phyloP scores from a whole-genome alignment of 2,113 vertebrate genomes.

The Paraplagusia blochii region DNA sequence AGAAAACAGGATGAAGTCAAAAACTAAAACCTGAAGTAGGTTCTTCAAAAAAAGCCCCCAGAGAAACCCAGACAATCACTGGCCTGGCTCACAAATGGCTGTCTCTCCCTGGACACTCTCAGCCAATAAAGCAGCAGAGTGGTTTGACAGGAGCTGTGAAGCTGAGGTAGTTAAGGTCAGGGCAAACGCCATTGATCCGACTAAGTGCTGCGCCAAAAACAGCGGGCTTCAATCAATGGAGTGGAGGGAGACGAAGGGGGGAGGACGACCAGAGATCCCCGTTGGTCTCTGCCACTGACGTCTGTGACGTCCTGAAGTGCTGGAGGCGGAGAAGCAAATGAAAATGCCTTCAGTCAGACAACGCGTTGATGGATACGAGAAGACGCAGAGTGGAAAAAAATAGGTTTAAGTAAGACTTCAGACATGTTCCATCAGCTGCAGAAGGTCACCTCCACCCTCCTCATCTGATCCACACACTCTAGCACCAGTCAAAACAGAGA shows the following conservation, averaged over 20 bases:
- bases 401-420: not conserved
- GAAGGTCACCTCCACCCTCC: too few relatives aligned
- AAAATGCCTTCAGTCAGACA: slow-evolving; percentile 37
- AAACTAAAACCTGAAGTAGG: slow-evolving; percentile 5
- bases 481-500: too few relatives aligned
- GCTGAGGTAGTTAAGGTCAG: slow-evolving; percentile 52
- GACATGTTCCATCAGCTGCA: too few relatives aligned
- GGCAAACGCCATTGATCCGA: slow-evolving; percentile 56
- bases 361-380: slow-evolving; percentile 1
- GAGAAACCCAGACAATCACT: slow-evolving; percentile 18
- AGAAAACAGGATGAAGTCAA: slow-evolving; percentile 2
- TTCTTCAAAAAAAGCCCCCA: slow-evolving; percentile 18
- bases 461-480: too few relatives aligned
- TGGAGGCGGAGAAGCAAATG: slow-evolving; percentile 34
- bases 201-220: slow-evolving; percentile 59
- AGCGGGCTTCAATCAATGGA: slow-evolving; percentile 58
- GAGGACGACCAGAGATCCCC: slow-evolving; percentile 36
- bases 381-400: not conserved
- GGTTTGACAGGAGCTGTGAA: slow-evolving; percentile 26
- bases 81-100: slow-evolving; percentile 17
- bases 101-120: slow-evolving; percentile 11
- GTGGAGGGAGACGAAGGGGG: slow-evolving; percentile 38
- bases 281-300: slow-evolving; percentile 19
- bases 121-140: slow-evolving; percentile 33
- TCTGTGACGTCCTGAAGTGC: slow-evolving; percentile 31